Percentiles rank a stretch among this genome's conserved stretches.
These are phyloP conservation scores for Hippocampus mohnikei DNA, from an alignment of 2,113 vertebrate species.

Conservation along the genomic window DNA sequence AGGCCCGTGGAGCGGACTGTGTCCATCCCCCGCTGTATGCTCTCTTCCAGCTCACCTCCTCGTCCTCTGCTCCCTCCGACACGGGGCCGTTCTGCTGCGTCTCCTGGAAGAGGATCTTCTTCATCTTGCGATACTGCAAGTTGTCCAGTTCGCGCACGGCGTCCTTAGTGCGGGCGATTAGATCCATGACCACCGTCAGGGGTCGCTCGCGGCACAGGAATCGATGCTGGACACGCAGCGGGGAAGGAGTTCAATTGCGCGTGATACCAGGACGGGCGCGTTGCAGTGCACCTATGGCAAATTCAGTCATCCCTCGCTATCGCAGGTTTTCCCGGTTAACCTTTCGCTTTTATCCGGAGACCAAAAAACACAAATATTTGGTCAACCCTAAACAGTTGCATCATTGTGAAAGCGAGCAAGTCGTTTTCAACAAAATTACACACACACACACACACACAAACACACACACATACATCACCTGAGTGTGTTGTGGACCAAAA, in stretches of 20 bases:
- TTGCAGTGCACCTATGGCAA: not conserved
- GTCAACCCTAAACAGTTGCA: too few relatives aligned
- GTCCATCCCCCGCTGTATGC: not conserved
- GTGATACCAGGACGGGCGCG: too few relatives aligned
- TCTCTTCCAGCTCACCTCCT: conserved; percentile 74
- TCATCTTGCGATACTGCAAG: conserved; percentile 93
- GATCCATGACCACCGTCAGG: conserved; percentile 84
- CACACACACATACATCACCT: too few relatives aligned
- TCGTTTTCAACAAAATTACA: too few relatives aligned
- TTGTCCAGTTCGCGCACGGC: conserved; percentile 89
- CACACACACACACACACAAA: too few relatives aligned
- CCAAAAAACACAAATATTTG: too few relatives aligned
- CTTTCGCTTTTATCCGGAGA: too few relatives aligned
- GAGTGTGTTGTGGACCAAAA: too few relatives aligned
- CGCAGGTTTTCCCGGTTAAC: too few relatives aligned
- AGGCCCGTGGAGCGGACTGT: not conserved
- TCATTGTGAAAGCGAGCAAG: too few relatives aligned
- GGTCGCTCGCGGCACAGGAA: conserved; percentile 86
- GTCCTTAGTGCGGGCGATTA: conserved; percentile 88
- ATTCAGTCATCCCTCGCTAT: not conserved
- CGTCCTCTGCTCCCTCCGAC: conserved; percentile 81
- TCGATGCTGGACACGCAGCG: conserved; percentile 72
- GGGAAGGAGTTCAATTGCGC: not conserved
- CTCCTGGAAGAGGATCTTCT: conserved; percentile 92
- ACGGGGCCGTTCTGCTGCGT: conserved; percentile 82